phyloP scores from a whole-genome alignment of 37 sponge, comb jelly and placozoan species.

The Halichondria panicea region DNA sequence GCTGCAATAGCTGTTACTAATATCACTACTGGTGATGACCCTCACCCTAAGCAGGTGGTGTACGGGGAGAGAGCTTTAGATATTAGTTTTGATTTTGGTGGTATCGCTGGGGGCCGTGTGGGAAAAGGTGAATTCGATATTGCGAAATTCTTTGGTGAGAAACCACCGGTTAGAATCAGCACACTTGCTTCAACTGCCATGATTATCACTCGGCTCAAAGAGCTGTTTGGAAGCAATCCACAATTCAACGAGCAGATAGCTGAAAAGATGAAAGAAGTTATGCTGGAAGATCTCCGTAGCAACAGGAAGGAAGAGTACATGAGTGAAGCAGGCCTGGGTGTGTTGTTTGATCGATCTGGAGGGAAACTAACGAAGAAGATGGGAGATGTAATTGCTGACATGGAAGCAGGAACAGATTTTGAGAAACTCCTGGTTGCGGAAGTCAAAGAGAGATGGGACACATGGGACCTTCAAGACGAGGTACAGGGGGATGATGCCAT shows the following conservation, averaged over 20 bases:
- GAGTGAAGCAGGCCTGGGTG: slow-evolving; percentile 65
- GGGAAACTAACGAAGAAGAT: slow-evolving; percentile 67
- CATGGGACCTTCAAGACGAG: slow-evolving; percentile 61
- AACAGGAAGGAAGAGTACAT: slow-evolving; percentile 88
- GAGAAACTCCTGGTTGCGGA: slow-evolving; percentile 62
- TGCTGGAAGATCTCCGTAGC: slow-evolving; percentile 62
- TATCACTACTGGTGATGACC: slow-evolving; percentile 63
- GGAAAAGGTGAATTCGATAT: slow-evolving; percentile 71
- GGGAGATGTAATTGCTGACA: slow-evolving; percentile 48
- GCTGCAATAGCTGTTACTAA: slow-evolving; percentile 75
- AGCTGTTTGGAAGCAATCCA: slow-evolving; percentile 62
- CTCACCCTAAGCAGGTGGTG: slow-evolving; percentile 72
- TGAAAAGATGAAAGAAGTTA: slow-evolving; percentile 66
- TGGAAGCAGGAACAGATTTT: slow-evolving; percentile 8
- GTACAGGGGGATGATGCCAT: slow-evolving; percentile 55
- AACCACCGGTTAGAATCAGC: slow-evolving; percentile 60
- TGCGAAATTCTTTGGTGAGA: slow-evolving; percentile 79
- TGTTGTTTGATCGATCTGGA: slow-evolving; percentile 82
- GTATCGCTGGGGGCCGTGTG: too few relatives aligned
- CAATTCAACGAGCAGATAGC: slow-evolving; percentile 67
- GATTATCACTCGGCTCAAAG: slow-evolving; percentile 55
- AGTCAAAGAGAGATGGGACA: slow-evolving; percentile 66
- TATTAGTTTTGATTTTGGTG: slow-evolving; percentile 66
- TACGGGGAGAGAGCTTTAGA: slow-evolving; percentile 81
- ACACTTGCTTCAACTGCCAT: slow-evolving; percentile 76